A percentile compares a stretch with the other conserved stretches of the same genome.
Conservation (phyloP, 2,797 vertebrate species). For the Vespertilio murinus region DNA sequence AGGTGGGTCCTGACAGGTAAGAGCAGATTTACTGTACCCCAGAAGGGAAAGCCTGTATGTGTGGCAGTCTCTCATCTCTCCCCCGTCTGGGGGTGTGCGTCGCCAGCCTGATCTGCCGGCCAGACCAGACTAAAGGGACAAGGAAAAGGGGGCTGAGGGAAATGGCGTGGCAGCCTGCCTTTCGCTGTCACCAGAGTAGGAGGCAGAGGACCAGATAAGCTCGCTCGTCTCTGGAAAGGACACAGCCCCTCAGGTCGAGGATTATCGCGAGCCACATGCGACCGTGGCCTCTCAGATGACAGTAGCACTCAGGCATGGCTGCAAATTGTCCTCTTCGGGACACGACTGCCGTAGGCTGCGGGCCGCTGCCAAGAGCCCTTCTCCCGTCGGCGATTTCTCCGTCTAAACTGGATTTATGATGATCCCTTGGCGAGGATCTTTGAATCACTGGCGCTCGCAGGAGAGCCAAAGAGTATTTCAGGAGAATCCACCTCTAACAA, state of each 20-base stretch:
- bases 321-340: constrained; percentile 32
- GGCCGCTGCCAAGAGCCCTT: constrained; percentile 64
- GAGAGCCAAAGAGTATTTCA: constrained; percentile 49
- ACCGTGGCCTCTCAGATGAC: not conserved
- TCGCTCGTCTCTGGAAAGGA: not conserved
- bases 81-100: not conserved
- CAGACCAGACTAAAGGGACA: not conserved
- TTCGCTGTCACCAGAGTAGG: not conserved
- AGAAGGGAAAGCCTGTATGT: not conserved
- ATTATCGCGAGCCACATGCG: not conserved
- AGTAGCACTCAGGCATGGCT: not conserved
- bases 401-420: constrained; percentile 74
- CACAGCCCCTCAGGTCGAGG: not conserved
- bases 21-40: not conserved
- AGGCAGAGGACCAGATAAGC: not conserved
- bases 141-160: not conserved
- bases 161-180: not conserved
- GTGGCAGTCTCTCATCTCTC: not conserved
- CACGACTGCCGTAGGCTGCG: constrained; percentile 29
- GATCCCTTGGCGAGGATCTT: constrained; percentile 64
- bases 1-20: not conserved
- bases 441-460: constrained; percentile 68
- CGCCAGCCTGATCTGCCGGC: not conserved
- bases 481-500: constrained; percentile 52
- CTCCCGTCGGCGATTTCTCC: constrained; percentile 62